These are phyloP conservation scores for Xanthostigma xanthostigma DNA, from an alignment of 2,888 invertebrate species.

Conservation along the genomic window DNA sequence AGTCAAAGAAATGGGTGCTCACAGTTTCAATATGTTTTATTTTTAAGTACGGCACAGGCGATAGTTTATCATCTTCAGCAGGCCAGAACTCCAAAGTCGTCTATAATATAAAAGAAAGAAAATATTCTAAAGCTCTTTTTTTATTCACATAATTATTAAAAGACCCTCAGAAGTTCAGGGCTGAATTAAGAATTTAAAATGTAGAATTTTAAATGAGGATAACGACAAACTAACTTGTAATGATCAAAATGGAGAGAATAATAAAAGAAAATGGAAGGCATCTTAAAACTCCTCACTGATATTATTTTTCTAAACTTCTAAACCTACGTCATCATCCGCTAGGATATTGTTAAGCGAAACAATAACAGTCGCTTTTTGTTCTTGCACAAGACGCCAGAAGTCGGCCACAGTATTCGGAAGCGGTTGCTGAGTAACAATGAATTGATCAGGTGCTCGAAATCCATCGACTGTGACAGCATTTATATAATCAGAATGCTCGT, in stretches of 20 bases:
- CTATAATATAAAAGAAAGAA: constrained; percentile 11
- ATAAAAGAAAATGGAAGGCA: not conserved
- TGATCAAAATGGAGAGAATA: no score
- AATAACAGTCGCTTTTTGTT: constrained; percentile 25
- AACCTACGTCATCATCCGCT: constrained; percentile 22
- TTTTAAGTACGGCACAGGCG: constrained; percentile 17
- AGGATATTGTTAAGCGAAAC: constrained; percentile 27
- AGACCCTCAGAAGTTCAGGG: no score
- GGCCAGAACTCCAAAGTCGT: constrained; percentile 19
- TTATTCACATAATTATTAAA: no score
- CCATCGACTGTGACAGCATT: constrained; percentile 30
- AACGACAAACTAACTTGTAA: no score
- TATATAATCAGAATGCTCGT: constrained; percentile 29
- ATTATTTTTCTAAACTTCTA: constrained; percentile 4
- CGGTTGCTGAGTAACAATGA: constrained; percentile 30
- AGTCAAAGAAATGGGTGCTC: not conserved
- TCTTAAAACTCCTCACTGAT: not conserved
- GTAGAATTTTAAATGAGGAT: no score
- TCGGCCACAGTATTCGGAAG: constrained; percentile 28
- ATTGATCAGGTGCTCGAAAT: constrained; percentile 24
- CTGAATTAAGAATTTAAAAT: no score
- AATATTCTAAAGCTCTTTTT: no score
- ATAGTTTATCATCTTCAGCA: constrained; percentile 15
- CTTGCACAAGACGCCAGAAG: constrained; percentile 31
- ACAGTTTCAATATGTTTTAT: constrained; percentile 9